These are phyloP conservation scores for Notarius quadriscutis DNA, from an alignment of 2,113 vertebrate species.

Conservation along the genomic window DNA sequence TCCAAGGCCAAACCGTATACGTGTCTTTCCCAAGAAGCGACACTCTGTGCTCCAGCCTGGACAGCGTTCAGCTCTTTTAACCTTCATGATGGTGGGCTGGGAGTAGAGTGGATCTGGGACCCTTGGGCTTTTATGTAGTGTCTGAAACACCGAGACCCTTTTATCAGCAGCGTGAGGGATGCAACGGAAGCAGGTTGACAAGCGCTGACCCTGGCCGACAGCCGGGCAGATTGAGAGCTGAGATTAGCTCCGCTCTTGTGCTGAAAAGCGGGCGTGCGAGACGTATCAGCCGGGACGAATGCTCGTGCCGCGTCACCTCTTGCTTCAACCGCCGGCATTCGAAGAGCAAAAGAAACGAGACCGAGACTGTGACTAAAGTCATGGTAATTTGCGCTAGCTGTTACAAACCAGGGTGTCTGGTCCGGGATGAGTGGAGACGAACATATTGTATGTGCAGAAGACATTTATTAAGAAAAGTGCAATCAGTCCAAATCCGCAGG, in stretches of 20 bases:
- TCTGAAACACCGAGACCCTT: constrained; percentile 22
- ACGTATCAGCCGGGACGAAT: constrained; percentile 34
- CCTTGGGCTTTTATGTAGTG: neutral
- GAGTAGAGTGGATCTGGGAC: constrained; percentile 16
- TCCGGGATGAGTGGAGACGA: too few species aligned
- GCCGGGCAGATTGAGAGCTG: constrained; percentile 47
- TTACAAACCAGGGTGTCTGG: too few species aligned
- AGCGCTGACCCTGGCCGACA: constrained; percentile 41
- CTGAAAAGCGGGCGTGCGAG: constrained; percentile 19
- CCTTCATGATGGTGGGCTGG: constrained; percentile 4
- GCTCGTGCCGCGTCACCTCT: constrained; percentile 30
- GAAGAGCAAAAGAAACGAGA: neutral
- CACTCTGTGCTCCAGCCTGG: neutral
- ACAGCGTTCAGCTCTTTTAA: constrained; percentile 26
- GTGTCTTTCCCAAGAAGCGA: neutral
- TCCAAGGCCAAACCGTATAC: neutral
- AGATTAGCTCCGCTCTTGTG: constrained; percentile 46
- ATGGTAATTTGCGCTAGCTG: too few species aligned
- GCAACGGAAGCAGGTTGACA: constrained; percentile 34
- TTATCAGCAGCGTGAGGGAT: constrained; percentile 46
- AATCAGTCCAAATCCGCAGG: too few species aligned
- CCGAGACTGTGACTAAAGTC: too few species aligned
- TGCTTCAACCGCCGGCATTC: neutral
- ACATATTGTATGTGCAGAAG: too few species aligned
- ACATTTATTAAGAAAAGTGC: too few species aligned